phyloP scores from a whole-genome alignment of 35 echinoderm and acorn worm genomes.

The Stichopus chloronotus region DNA sequence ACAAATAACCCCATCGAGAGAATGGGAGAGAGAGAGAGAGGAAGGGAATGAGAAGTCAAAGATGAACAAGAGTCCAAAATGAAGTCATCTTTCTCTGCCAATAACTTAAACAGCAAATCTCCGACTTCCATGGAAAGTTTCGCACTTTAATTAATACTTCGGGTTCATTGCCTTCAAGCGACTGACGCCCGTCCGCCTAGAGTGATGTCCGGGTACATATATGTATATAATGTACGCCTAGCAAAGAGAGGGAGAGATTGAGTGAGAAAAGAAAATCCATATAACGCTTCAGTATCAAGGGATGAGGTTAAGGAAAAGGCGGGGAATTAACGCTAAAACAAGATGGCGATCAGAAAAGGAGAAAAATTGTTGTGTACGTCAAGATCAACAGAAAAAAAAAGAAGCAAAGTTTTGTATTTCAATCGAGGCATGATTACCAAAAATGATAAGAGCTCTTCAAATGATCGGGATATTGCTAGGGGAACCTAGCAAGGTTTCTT shows the following conservation, averaged over 20 bases:
- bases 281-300: slow-evolving; percentile 21
- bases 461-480: slow-evolving; percentile 38
- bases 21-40: neutral
- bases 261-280: slow-evolving; percentile 34
- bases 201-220: too few relatives aligned
- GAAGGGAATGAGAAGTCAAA: neutral
- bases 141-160: slow-evolving; percentile 37
- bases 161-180: slow-evolving; percentile 45
- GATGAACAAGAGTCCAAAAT: neutral
- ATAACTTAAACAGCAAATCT: slow-evolving; percentile 31
- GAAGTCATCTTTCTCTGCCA: slow-evolving; percentile 35
- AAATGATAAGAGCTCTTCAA: slow-evolving; percentile 46
- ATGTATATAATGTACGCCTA: too few relatives aligned
- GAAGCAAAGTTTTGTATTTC: slow-evolving; percentile 20
- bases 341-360: slow-evolving; percentile 6
- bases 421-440: slow-evolving; percentile 43
- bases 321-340: neutral
- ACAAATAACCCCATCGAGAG: slow-evolving; percentile 26
- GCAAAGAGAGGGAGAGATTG: neutral
- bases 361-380: neutral
- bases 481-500: slow-evolving; percentile 26
- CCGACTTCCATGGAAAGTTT: slow-evolving; percentile 20
- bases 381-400: neutral
- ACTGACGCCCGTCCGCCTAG: neutral
- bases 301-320: slow-evolving; percentile 2